phyloP scores from a whole-genome alignment of 2,113 vertebrate species.

The Aleadryas rufinucha region DNA sequence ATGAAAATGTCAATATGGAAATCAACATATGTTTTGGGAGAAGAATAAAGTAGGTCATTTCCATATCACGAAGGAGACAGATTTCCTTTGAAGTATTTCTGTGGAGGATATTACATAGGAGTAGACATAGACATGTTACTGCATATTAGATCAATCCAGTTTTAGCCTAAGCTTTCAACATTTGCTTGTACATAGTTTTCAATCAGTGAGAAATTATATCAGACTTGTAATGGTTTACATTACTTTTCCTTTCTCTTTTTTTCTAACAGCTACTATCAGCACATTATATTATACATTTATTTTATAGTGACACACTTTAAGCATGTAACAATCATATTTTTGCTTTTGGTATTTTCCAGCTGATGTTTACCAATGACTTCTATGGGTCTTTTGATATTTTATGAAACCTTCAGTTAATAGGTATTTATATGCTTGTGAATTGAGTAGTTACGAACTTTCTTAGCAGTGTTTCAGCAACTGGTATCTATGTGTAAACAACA shows the following conservation, averaged over 20 bases:
- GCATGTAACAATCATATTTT: background rate
- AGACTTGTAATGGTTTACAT: background rate
- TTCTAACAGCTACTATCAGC: background rate
- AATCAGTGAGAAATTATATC: background rate
- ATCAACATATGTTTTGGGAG: background rate
- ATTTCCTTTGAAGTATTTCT: background rate
- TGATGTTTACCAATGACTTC: background rate
- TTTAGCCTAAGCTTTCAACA: background rate
- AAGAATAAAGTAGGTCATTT: background rate
- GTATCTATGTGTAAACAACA: background rate
- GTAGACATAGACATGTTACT: background rate
- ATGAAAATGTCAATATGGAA: background rate
- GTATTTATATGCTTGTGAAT: background rate
- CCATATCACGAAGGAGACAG: background rate
- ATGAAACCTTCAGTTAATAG: background rate
- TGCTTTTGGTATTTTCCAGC: background rate
- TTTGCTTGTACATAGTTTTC: background rate
- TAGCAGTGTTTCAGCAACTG: background rate
- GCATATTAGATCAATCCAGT: background rate
- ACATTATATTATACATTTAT: background rate
- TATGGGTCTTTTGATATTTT: background rate
- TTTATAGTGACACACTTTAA: background rate
- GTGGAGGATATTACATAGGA: background rate
- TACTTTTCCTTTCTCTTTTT: background rate
- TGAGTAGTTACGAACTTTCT: background rate